Percentiles rank a stretch among this genome's conserved stretches.
Conservation (phyloP, 2,113 vertebrate genomes). For the Halcyon senegalensis region DNA sequence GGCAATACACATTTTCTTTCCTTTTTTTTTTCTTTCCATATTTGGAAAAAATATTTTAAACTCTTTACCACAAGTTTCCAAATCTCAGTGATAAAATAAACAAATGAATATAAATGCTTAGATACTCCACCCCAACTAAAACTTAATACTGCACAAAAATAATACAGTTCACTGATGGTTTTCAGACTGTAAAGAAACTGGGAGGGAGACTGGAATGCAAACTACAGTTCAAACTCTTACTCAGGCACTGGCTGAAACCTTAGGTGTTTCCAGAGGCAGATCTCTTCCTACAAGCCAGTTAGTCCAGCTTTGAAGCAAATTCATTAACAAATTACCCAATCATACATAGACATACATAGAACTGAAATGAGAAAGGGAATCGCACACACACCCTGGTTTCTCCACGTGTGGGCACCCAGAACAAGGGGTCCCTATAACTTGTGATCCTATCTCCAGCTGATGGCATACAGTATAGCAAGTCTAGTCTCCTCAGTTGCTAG, state of each 20-base stretch:
- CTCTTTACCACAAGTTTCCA: neutral
- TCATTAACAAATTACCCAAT: neutral
- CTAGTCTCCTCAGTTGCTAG: neutral
- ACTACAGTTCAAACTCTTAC: neutral
- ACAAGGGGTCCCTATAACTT: neutral
- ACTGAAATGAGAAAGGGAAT: neutral
- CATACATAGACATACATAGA: neutral
- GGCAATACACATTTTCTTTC: neutral
- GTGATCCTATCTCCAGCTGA: neutral
- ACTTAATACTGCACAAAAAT: neutral
- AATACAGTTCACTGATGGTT: neutral
- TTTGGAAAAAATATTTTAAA: neutral
- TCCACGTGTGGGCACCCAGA: neutral
- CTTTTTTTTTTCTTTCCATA: neutral
- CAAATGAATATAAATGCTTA: neutral
- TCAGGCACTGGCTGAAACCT: neutral
- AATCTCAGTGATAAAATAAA: neutral
- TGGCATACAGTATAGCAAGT: neutral
- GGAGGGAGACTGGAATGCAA: neutral
- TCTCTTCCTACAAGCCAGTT: neutral
- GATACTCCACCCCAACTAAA: neutral
- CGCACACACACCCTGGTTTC: fast-evolving
- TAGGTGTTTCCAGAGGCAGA: neutral
- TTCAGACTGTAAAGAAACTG: neutral
- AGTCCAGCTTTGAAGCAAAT: neutral